These are phyloP conservation scores for Piscicola geometra DNA, from an alignment of 2,888 invertebrate genomes.

Conservation along the genomic window DNA sequence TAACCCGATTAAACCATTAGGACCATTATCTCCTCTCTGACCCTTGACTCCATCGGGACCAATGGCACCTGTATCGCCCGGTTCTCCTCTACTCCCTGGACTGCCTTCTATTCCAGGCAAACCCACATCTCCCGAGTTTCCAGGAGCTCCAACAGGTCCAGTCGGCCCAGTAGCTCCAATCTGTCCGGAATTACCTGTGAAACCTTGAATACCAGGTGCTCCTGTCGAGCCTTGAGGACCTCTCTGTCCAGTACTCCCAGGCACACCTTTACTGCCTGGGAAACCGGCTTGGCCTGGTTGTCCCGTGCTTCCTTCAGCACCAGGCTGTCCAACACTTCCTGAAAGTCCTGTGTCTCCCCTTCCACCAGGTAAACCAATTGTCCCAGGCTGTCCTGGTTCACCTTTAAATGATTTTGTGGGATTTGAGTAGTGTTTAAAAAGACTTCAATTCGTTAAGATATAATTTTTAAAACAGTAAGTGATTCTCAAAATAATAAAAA, in stretches of 20 bases:
- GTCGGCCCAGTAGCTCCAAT: neutral
- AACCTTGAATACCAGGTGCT: neutral
- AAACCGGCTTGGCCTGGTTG: neutral
- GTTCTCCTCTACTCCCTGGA: conserved; percentile 5
- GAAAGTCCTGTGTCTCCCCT: neutral
- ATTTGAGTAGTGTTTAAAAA: too few relatives aligned
- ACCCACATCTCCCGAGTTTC: neutral
- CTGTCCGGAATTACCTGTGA: neutral
- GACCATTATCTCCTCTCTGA: conserved; percentile 27
- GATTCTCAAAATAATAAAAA: too few relatives aligned
- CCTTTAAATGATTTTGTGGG: too few relatives aligned
- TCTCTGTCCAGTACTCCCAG: neutral
- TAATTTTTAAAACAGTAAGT: too few relatives aligned
- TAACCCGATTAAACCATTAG: neutral
- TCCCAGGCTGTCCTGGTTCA: neutral
- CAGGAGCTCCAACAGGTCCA: neutral
- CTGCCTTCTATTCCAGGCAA: neutral
- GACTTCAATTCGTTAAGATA: too few relatives aligned
- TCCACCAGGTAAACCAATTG: neutral
- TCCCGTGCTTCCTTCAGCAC: neutral
- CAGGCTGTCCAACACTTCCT: neutral
- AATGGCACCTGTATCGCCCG: conserved; percentile 23
- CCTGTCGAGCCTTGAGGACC: neutral
- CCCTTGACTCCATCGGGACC: conserved; percentile 32
- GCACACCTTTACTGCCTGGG: neutral